Evolutionary conservation across 2,888 invertebrate genomes (phyloP).

Genomic region (Exephanes ischioxanthus): DNA sequence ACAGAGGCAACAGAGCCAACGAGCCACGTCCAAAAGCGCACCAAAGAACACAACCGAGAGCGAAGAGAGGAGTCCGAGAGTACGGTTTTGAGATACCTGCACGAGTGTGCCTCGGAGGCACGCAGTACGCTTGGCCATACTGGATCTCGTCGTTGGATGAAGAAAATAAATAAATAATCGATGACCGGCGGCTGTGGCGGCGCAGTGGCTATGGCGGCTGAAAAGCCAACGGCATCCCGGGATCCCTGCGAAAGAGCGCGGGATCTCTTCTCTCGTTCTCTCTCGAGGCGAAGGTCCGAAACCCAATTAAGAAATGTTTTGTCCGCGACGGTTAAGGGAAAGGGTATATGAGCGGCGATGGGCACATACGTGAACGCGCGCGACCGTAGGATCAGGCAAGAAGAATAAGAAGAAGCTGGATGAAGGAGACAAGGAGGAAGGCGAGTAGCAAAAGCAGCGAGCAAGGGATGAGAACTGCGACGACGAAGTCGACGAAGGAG

Average conservation of each 20-base stretch:
- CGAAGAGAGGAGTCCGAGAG: constrained; percentile 23
- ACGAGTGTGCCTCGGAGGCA: constrained; percentile 63
- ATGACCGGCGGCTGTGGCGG: constrained; percentile 70
- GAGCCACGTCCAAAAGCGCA: constrained; percentile 62
- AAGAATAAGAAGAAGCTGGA: constrained; percentile 68
- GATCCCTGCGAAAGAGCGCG: constrained; percentile 66
- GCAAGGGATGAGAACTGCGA: constrained; percentile 59
- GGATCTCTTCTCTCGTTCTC: constrained; percentile 61
- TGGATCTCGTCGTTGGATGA: constrained; percentile 58
- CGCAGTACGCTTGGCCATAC: constrained; percentile 62
- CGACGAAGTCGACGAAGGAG: constrained; percentile 69
- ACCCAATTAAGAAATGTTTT: constrained; percentile 85
- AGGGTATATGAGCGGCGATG: constrained; percentile 62
- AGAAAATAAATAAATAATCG: constrained; percentile 77
- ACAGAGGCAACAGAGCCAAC: constrained; percentile 44
- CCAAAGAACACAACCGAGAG: constrained; percentile 23
- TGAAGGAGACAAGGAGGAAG: constrained; percentile 47
- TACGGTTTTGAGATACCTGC: constrained; percentile 67
- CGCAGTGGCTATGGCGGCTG: constrained; percentile 59
- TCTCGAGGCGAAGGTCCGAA: constrained; percentile 73
- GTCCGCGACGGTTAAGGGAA: constrained; percentile 80
- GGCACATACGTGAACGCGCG: constrained; percentile 53
- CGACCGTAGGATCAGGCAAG: constrained; percentile 52
- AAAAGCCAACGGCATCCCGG: constrained; percentile 57
- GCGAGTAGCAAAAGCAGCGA: constrained; percentile 61